phyloP scores from a whole-genome alignment of 2,888 invertebrate species.

The Euproctis similis region DNA sequence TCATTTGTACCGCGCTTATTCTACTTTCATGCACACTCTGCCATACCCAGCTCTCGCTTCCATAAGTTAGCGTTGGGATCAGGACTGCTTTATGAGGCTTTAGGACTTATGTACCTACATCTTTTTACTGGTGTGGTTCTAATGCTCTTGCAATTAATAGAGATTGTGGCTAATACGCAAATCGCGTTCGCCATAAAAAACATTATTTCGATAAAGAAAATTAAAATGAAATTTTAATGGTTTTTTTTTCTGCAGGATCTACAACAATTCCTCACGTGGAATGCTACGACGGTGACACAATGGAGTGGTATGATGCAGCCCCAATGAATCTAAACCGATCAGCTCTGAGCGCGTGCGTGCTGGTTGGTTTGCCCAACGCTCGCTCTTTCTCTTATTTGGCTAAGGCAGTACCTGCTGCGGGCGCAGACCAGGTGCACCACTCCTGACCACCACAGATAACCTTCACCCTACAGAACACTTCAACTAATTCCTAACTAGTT shows the following conservation, averaged over 20 bases:
- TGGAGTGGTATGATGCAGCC: conserved; percentile 81
- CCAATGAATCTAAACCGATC: conserved; percentile 89
- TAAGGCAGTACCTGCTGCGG: conserved; percentile 66
- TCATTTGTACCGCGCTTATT: too few relatives aligned
- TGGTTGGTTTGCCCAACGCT: conserved; percentile 81
- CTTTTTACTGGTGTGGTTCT: too few relatives aligned
- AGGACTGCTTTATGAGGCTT: too few relatives aligned
- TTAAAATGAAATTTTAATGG: too few relatives aligned
- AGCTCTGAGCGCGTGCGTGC: conserved; percentile 86
- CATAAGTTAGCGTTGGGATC: too few relatives aligned
- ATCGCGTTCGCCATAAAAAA: too few relatives aligned
- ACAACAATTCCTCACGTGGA: conserved; percentile 85
- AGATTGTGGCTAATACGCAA: too few relatives aligned
- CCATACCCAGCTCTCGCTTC: too few relatives aligned
- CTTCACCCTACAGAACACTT: background rate
- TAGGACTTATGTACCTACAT: too few relatives aligned
- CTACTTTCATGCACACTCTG: too few relatives aligned
- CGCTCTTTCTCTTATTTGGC: conserved; percentile 78
- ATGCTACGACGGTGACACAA: conserved; percentile 80
- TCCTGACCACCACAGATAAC: conserved; percentile 27
- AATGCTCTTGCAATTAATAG: too few relatives aligned
- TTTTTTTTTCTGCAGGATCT: conserved; percentile 67
- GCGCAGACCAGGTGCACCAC: conserved; percentile 61
- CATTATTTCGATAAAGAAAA: too few relatives aligned
- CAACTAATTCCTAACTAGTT: conserved; percentile 13